Base-by-base conservation (phyloP, 2,888 invertebrate genomes). In the Melikaiella ostensackeni region DNA sequence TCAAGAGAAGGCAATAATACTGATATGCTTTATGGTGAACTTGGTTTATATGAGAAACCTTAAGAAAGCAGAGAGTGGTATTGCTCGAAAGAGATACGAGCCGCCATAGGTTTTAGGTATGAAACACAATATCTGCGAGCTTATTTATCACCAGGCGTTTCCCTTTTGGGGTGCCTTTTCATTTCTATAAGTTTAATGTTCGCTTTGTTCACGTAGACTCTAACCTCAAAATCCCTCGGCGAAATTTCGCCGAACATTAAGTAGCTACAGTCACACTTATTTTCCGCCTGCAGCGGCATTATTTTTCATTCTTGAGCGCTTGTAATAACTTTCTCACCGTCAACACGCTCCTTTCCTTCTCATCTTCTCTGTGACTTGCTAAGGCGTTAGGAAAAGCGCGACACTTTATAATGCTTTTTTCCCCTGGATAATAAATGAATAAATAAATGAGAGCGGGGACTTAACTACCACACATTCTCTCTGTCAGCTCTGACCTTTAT, bases 191-290 rank as follows among this genome's bases (percentile, higher is more conserved):
- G 70, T 50, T 70, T 70, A 70, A 70, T 50, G 70, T 70, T 70
- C 50, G 70, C 70, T 70, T 70, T 70, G 50, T 70, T 70, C 70
- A 30, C 50, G 50, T 50, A 50, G 70, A 70, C 70, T 70, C 50
- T 33, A 70, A 70, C 70, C 70, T 50, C 30, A 50, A 70, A 50
- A 70, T 70, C 70, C 70, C 70, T 70, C 50, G 50, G 46, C 50
- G 30, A 70, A 70, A 70, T 70, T 70, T 70, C 46, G 50, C 66
- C 46, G 66, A 70, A 70, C 66, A 70, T 70, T 70, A 70, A 70
- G 66, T 50, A 70, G 50, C 42, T 70, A 70, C 66, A 50, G 50
- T 33, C 50, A 70, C 50, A 70, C 70, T 70, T 70, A 70, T 70
- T 50, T 70, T 70, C 50, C 70, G 70, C 11, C 50, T 50, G 70